Conservation (phyloP, 2,113 vertebrate species). For the Gallinago media region DNA sequence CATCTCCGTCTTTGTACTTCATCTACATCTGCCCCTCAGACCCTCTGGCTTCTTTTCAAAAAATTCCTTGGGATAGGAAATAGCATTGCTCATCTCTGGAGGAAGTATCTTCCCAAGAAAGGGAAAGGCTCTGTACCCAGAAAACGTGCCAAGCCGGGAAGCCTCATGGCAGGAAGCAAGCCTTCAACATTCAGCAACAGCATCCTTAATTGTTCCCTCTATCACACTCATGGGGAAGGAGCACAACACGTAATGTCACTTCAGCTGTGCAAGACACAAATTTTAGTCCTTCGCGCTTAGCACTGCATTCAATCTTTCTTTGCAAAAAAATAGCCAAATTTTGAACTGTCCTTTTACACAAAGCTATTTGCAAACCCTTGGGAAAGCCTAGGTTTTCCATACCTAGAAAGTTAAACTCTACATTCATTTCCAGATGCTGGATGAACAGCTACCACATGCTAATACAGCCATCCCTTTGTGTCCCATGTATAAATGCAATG, state of each 20-base stretch:
- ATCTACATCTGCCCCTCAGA: neutral
- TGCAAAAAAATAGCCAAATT: neutral
- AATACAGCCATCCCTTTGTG: neutral
- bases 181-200: neutral
- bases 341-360: neutral
- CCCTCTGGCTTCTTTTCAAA: neutral
- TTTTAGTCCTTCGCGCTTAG: neutral
- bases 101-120: fast-evolving
- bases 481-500: neutral
- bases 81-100: neutral
- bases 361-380: neutral
- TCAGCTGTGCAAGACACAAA: fast-evolving
- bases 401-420: neutral
- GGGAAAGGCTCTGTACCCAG: neutral
- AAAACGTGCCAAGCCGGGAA: neutral
- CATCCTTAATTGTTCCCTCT: neutral
- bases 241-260: neutral
- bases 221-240: neutral
- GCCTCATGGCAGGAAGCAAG: neutral
- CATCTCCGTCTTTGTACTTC: neutral
- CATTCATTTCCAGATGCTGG: neutral
- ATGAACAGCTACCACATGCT: neutral
- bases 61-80: neutral
- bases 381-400: neutral
- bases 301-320: neutral